Base-by-base conservation (phyloP, 2,113 vertebrate genomes). In the Tor tambroides region DNA sequence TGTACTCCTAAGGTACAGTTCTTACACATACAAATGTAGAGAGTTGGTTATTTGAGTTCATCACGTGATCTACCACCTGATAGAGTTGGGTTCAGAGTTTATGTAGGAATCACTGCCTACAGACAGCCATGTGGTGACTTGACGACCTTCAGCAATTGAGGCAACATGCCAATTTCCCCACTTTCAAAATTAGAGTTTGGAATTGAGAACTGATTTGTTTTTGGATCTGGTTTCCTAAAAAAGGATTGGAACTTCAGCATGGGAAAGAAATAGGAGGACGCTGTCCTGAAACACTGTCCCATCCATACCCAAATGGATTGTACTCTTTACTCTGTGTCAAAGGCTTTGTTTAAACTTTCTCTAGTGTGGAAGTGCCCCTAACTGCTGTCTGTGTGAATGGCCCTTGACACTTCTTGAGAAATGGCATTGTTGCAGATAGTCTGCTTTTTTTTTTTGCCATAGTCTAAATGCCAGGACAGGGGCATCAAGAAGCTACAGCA, bases 331-430 rank as follows among this genome's bases (percentile, higher is more conserved):
- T 76, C 72, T 49, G 21, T 15, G 7, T 21, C 75, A 30, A 54
- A 54, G 46, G 46, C 75, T 30, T 77, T 77, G 46, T 77, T 77
- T 35, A 17, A 35, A 8, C 67, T 10, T 71, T 21, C 67, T 32
- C 17, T 38, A 30, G 75, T 51, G 75, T 51, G 43, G 1, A 26
- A 46, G 4, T 19, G 41, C 10, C 11, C 21, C 8, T 35, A n/a
- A 80, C n/a, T 6, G 15, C 23, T 65, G 6, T 65, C 23, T 41
- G 23, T 43, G 38, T 82, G 41, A 49, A 21, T 1, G 5, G 15
- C 80, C 41, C 80, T 69, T 82, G 61, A 69, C 80, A 83, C 23
- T 83, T 83, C 41, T 17, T 32, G 9, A 69, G 41, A 71, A 71
- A 51, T 54, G 43, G 28, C 65, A 83, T 46, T 51, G 80, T 83